Conservation (phyloP, 2,797 vertebrate genomes). For the Ctenopoma multispine region DNA sequence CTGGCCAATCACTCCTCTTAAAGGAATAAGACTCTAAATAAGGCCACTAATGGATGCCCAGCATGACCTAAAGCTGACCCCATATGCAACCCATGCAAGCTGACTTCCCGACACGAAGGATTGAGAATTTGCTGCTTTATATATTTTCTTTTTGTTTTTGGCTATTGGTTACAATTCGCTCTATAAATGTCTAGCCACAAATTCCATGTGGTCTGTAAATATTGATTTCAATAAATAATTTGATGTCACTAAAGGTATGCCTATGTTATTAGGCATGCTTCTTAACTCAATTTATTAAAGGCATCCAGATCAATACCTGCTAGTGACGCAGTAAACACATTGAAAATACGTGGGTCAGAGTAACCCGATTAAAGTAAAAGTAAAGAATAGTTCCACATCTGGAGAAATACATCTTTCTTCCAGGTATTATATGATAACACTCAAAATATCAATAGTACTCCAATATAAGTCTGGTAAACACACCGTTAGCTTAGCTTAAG, state of each 20-base stretch:
- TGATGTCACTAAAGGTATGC: background rate
- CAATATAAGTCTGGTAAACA: no score
- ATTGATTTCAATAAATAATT: conserved; percentile 13
- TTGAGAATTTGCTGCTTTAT: conserved; percentile 34
- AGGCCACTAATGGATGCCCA: conserved; percentile 85
- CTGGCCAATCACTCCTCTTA: conserved; percentile 85
- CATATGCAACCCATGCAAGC: conserved; percentile 52
- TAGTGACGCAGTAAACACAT: background rate
- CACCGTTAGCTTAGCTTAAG: background rate
- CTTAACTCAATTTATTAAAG: background rate
- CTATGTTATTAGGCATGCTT: background rate
- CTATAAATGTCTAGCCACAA: conserved; percentile 13
- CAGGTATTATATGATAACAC: background rate
- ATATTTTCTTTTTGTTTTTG: conserved; percentile 15
- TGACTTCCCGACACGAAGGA: conserved; percentile 66
- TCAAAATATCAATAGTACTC: background rate
- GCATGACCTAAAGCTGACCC: conserved; percentile 79
- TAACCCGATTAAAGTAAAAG: background rate
- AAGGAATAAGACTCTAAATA: conserved; percentile 86
- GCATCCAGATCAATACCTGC: background rate
- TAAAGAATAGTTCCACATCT: background rate
- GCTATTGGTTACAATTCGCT: conserved; percentile 47
- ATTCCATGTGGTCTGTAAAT: background rate
- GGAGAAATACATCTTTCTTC: background rate
- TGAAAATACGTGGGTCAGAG: background rate